These are phyloP conservation scores for Acromyrmex heyeri DNA, from an alignment of 1,140 invertebrate species.

Conservation along the genomic window DNA sequence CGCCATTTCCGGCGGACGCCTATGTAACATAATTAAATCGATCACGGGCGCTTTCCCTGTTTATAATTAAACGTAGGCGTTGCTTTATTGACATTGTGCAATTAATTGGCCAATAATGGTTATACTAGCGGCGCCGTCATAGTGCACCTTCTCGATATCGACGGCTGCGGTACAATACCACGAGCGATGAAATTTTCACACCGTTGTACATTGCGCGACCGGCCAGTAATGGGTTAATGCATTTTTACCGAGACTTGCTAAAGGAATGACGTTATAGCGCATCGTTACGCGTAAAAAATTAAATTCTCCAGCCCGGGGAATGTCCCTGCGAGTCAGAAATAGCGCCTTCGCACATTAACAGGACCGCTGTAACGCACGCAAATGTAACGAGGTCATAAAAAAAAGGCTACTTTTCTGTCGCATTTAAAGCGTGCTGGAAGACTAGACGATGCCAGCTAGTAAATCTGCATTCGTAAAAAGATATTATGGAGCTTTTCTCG, in stretches of 20 bases:
- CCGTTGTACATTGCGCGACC: conserved; percentile 2
- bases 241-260: conserved; percentile 64
- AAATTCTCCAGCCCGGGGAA: conserved; percentile 36
- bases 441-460: not conserved
- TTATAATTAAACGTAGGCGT: conserved; percentile 62
- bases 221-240: conserved; percentile 63
- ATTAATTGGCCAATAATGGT: conserved; percentile 59
- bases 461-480: conserved; percentile 15
- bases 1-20: conserved; percentile 49
- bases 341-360: conserved; percentile 30
- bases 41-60: conserved; percentile 46
- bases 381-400: conserved; percentile 54
- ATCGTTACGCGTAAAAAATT: conserved; percentile 51
- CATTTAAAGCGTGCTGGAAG: conserved; percentile 29
- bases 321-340: not conserved
- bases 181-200: conserved; percentile 53
- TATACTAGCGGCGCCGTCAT: not conserved
- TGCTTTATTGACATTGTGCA: conserved; percentile 57
- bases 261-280: conserved; percentile 50
- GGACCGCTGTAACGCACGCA: conserved; percentile 32
- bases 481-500: not conserved
- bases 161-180: not conserved
- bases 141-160: conserved; percentile 9
- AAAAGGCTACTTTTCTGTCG: conserved; percentile 37
- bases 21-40: conserved; percentile 58